Base-by-base conservation (phyloP, 2,888 invertebrate species). In the Pollenia amentaria region DNA sequence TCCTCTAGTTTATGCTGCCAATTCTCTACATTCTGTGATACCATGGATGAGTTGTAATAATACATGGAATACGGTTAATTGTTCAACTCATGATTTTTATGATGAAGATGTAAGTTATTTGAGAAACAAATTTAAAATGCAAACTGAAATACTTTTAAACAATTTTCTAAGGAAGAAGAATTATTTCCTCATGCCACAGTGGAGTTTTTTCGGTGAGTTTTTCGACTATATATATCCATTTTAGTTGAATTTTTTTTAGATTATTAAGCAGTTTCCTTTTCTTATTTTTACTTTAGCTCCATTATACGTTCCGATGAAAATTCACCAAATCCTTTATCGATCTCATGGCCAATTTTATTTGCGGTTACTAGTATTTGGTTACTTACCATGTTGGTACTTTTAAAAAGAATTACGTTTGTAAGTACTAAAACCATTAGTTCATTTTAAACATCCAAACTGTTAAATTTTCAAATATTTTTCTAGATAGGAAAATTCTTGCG, bases 11-110 rank as follows among this genome's bases (percentile, higher is more conserved):
- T 98, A 97, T 93, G 95, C 98, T 87, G 95, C 95, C 89, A 95
- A 96, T 93, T 96, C 96, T 8, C 94, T 97, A 89, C 94, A 94
- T 83, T 92, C 94, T 48, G 95, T 94, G 65, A 93, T 97, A 85
- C 97, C 97, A 44, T 98, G 97, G 97, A 95, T 96, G 89, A 95
- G 94, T 89, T 98, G 98, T 91, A 94, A 95, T 89, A 96, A 97
- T 53, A 87, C 90, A 1, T 98, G 98, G 98, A 98, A 98, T 93
- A 96, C 97, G 0, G 82, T 75, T 0, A 89, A 92, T 12, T 93
- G 92, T 78, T 93, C 92, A 38, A 88, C 88, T 6, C 91, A 92
- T 67, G 87, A 89, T 14, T 46, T 77, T 10, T 93, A 91, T 77
- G 88, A 92, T 87, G 90, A 89, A 4, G 85, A 89, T 21, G 92